Evolutionary conservation across 2,888 invertebrate species (phyloP).

Genomic region (Drosophila falleni): DNA sequence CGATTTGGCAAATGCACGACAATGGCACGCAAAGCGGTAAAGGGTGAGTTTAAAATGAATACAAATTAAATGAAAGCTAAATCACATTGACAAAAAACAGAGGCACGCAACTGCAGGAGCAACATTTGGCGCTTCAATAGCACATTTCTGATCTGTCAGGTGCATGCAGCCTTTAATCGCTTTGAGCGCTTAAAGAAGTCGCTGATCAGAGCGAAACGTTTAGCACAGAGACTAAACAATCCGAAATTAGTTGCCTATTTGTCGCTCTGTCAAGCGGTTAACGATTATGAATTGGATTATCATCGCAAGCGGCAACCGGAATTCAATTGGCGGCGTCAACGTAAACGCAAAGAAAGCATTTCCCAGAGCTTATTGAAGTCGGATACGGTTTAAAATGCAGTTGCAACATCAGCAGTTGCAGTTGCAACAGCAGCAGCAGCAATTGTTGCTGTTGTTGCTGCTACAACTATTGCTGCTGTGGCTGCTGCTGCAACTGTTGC

Average conservation of each 20-base stretch:
- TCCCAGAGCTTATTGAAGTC: background rate
- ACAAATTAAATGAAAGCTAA: no score
- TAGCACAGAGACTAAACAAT: conserved; percentile 61
- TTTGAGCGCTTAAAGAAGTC: conserved; percentile 72
- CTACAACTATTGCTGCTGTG: background rate
- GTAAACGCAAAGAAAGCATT: background rate
- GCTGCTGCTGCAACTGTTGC: background rate
- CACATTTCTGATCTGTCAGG: conserved; percentile 72
- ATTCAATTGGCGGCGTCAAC: background rate
- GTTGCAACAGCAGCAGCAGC: background rate
- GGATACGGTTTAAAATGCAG: background rate
- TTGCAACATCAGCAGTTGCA: background rate
- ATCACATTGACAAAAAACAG: conserved; percentile 25
- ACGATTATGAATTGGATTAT: conserved; percentile 59
- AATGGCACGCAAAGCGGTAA: conserved; percentile 63
- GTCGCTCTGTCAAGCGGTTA: conserved; percentile 63
- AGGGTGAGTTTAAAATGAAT: conserved; percentile 53
- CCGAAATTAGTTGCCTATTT: conserved; percentile 59
- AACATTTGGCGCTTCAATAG: conserved; percentile 77
- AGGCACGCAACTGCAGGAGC: conserved; percentile 70
- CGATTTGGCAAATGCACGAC: conserved; percentile 72
- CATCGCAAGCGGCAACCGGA: conserved; percentile 20
- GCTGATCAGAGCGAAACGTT: conserved; percentile 57
- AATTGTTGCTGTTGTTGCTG: background rate
- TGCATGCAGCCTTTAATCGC: conserved; percentile 75